Evolutionary conservation across 2,113 vertebrate genomes (phyloP), one percentile per base, ranked within the genome.

Genomic region (Austrofundulus limnaeus): DNA sequence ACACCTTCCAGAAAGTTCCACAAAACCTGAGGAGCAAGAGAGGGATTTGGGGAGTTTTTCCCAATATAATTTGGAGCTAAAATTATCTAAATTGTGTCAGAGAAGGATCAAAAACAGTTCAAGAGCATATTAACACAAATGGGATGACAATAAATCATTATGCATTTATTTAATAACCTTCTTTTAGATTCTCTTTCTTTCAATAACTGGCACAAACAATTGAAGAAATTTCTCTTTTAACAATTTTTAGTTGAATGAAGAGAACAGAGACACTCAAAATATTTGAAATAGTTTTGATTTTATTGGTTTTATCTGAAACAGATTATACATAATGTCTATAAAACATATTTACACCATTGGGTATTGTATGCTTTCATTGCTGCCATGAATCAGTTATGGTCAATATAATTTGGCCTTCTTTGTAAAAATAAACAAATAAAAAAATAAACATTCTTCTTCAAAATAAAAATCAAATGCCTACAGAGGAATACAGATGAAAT

Each of bases 1-100:
- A 91, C 90, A 91, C 84, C 87, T 89, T 77, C 72, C 77, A 70
- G 42, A 87, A 86, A 82, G 83, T 84, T 86, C 82, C 82, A 74
- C 77, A 72, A 75, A 83, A 83, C 81, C 50, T 83, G 60, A 81
- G 54, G 49, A 84, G 67, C 77, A 86, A 59, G 75, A 82, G 84
- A 83, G 66, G 45, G 31, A 54, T 76, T 80, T 69, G 16, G 63
- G 55, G 37, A 23, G 43, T 61, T 61, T 59, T 70, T 73, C 57
- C 55, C 85, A 83, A 70, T 71, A 83, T 77, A 75, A 70, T 54
- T 7, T 16, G 31, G 60, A 58, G 74, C 70, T 23, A 21, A 53
- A 62, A 46, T 63, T 52, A 31, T 79, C 57, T 62, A 75, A 57
- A 49, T 60, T 63, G 50, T 79, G 78, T 61, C 70, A 55, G 63